Conservation (phyloP, 2,797 vertebrate genomes). For the Tapera naevia region DNA sequence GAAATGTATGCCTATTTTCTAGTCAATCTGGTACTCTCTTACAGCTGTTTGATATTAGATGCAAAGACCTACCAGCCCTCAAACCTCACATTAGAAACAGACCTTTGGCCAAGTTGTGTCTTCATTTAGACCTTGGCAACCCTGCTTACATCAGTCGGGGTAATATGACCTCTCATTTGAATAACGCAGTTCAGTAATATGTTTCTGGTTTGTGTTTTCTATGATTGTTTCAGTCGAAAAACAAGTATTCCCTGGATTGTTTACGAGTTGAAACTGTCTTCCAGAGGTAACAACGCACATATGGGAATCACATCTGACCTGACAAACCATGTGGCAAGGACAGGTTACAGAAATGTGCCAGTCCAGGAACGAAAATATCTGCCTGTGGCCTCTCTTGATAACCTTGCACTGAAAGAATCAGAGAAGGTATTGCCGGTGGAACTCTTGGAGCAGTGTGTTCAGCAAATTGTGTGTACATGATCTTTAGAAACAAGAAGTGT, state of each 20-base stretch:
- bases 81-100: constrained; percentile 71
- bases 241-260: not conserved
- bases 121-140: constrained; percentile 63
- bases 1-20: not conserved
- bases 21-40: constrained; percentile 18
- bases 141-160: constrained; percentile 41
- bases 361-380: not conserved
- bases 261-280: not conserved
- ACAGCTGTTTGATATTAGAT: constrained; percentile 70
- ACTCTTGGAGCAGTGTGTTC: not conserved
- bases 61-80: constrained; percentile 58
- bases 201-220: constrained; percentile 47
- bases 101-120: constrained; percentile 64
- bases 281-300: not conserved
- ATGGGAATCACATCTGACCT: not conserved
- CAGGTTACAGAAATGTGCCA: not conserved
- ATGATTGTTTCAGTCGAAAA: not conserved
- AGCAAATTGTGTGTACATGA: not conserved
- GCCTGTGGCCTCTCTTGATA: not conserved
- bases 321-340: not conserved
- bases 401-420: not conserved
- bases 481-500: not conserved
- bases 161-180: constrained; percentile 61
- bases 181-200: not conserved
- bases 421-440: not conserved